A percentile compares a stretch with the other conserved stretches of the same genome.
Conservation (phyloP, 1,140 invertebrate genomes). For the Zaprionus tsacasi region DNA sequence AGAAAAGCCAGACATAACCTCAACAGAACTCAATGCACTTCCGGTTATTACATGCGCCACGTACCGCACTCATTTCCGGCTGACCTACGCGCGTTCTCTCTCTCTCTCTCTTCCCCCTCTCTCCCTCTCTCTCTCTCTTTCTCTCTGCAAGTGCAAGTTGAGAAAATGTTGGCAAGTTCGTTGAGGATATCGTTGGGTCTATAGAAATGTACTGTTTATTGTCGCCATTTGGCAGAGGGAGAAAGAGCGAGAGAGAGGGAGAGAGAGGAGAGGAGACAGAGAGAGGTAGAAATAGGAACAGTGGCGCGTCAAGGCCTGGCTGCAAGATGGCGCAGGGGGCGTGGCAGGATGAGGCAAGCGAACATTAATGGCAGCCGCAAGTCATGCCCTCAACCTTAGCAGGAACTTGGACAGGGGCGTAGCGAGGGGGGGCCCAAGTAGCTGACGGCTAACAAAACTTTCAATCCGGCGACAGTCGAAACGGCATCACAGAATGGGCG, state of each 20-base stretch:
- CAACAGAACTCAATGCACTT: slow-evolving; percentile 1
- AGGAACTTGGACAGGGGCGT: slow-evolving; percentile 12
- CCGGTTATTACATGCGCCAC: slow-evolving; percentile 4
- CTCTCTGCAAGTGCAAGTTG: neutral
- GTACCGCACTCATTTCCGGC: slow-evolving; percentile 2
- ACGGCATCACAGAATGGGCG: slow-evolving; percentile 16
- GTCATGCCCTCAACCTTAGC: slow-evolving; percentile 71
- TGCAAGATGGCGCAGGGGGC: slow-evolving; percentile 8
- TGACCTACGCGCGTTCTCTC: neutral
- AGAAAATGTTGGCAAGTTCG: neutral
- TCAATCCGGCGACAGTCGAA: slow-evolving; percentile 55
- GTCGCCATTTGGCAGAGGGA: slow-evolving; percentile 38
- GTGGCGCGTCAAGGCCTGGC: slow-evolving; percentile 61
- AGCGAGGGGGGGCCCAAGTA: slow-evolving; percentile 43
- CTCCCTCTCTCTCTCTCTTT: neutral
- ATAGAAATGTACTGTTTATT: slow-evolving; percentile 48
- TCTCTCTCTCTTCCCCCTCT: neutral
- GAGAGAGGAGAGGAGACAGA: neutral
- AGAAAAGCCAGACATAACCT: neutral
- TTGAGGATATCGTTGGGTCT: neutral
- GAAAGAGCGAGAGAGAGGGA: neutral
- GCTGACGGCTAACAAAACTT: slow-evolving; percentile 78
- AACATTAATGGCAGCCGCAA: slow-evolving; percentile 71
- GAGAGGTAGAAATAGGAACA: slow-evolving; percentile 18
- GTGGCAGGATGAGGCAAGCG: slow-evolving; percentile 12